phyloP scores from a whole-genome alignment of 2,797 vertebrate genomes.

The Epinephelus awoara region DNA sequence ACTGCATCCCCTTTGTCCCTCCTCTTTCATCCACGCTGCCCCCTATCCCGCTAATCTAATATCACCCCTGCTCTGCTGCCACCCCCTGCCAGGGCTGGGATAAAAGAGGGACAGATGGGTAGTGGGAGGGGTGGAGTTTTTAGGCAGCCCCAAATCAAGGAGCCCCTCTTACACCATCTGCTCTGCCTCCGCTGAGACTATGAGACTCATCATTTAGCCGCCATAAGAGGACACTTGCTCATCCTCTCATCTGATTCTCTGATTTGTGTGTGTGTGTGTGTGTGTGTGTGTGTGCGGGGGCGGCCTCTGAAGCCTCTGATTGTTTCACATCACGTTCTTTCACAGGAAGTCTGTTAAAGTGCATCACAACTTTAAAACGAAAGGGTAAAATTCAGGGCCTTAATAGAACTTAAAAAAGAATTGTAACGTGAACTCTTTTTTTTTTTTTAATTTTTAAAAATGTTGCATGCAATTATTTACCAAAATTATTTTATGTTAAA shows the following conservation, averaged over 20 bases:
- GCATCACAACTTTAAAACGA: background rate
- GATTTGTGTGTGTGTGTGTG: constrained; percentile 24
- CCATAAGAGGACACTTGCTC: constrained; percentile 58
- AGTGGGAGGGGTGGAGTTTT: constrained; percentile 80
- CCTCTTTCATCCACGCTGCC: constrained; percentile 72
- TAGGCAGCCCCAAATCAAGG: constrained; percentile 81
- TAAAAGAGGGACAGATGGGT: constrained; percentile 88
- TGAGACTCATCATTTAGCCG: constrained; percentile 67
- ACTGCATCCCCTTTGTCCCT: constrained; percentile 76
- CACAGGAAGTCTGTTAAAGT: constrained; percentile 9
- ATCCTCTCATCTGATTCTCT: constrained; percentile 60
- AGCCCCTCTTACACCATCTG: constrained; percentile 87
- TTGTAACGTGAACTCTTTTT: background rate
- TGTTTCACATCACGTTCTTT: constrained; percentile 25
- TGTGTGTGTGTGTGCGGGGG: background rate
- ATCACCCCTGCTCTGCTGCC: constrained; percentile 78
- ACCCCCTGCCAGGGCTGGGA: constrained; percentile 76
- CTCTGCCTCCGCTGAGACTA: constrained; percentile 73
- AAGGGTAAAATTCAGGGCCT: background rate
- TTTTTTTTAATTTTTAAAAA: background rate
- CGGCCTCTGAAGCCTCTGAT: constrained; percentile 16
- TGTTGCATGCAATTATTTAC: background rate
- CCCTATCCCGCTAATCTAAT: constrained; percentile 81
- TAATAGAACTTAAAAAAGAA: background rate
- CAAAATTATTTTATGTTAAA: background rate